These are phyloP conservation scores for Poecilobothrus nobilitatus DNA, from an alignment of 2,888 invertebrate species.

Conservation along the genomic window DNA sequence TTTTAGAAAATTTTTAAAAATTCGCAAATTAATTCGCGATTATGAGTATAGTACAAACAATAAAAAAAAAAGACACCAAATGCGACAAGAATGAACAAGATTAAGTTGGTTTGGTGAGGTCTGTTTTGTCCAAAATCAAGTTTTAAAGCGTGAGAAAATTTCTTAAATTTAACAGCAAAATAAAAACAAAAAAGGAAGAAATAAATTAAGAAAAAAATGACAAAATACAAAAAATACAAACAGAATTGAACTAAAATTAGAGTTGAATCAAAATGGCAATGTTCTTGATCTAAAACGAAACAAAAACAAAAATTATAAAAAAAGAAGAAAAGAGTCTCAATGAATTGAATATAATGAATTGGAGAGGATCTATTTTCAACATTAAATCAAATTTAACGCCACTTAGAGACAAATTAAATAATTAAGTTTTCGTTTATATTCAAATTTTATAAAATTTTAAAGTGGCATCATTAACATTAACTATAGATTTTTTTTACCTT, in stretches of 20 bases:
- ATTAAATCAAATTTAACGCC: too few relatives aligned
- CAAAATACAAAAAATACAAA: not conserved
- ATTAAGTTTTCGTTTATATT: too few relatives aligned
- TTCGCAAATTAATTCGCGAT: not conserved
- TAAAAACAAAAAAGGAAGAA: not conserved
- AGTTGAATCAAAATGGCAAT: not conserved
- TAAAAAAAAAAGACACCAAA: not conserved
- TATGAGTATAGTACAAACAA: not conserved
- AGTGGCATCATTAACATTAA: too few relatives aligned
- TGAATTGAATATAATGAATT: too few relatives aligned
- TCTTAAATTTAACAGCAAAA: not conserved
- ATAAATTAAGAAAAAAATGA: too few relatives aligned
- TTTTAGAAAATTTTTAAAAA: not conserved
- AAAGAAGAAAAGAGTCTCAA: too few relatives aligned
- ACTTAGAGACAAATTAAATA: too few relatives aligned
- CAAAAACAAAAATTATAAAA: not conserved
- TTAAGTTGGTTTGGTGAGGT: not conserved
- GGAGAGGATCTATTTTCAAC: too few relatives aligned
- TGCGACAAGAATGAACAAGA: conserved; percentile 1
- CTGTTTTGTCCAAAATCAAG: not conserved
- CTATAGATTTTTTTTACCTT: too few relatives aligned
- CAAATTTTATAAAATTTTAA: too few relatives aligned
- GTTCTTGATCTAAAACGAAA: not conserved
- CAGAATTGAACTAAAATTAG: not conserved
- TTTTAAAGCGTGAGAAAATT: not conserved